Conservation (phyloP, 2,797 vertebrate genomes). For the Hypotaenidia philippensis region DNA sequence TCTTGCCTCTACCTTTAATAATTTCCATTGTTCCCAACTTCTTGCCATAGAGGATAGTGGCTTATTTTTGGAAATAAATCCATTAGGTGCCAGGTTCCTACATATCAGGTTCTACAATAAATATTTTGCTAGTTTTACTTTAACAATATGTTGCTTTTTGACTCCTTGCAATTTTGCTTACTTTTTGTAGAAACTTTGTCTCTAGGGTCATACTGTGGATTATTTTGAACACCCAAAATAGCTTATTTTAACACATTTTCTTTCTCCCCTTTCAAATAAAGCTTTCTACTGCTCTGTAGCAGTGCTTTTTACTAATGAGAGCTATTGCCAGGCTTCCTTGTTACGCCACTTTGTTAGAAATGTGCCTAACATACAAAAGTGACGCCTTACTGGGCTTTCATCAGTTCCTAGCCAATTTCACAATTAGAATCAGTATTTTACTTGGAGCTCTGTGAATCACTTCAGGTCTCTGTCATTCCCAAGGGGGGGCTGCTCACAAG, state of each 20-base stretch:
- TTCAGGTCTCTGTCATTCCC: constrained; percentile 7
- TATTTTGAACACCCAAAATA: constrained; percentile 35
- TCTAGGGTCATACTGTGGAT: constrained; percentile 45
- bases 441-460: not conserved
- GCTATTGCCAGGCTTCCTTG: not conserved
- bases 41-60: not conserved
- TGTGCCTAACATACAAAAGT: not conserved
- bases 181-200: constrained; percentile 41
- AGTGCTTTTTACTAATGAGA: constrained; percentile 36
- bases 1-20: constrained; percentile 10
- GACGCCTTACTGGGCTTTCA: constrained; percentile 37
- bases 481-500: not conserved
- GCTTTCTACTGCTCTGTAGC: not conserved
- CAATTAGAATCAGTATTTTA: not conserved
- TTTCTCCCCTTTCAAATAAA: constrained; percentile 21
- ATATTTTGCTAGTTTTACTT: not conserved
- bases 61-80: not conserved
- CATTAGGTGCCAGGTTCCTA: not conserved
- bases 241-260: constrained; percentile 26
- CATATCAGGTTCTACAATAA: not conserved
- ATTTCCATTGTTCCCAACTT: not conserved
- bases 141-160: constrained; percentile 7
- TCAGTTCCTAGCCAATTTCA: not conserved
- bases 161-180: constrained; percentile 50
- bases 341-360: constrained; percentile 6